Evolutionary conservation across 1,140 invertebrate genomes (phyloP).

Genomic region (Lanistes nyassanus): DNA sequence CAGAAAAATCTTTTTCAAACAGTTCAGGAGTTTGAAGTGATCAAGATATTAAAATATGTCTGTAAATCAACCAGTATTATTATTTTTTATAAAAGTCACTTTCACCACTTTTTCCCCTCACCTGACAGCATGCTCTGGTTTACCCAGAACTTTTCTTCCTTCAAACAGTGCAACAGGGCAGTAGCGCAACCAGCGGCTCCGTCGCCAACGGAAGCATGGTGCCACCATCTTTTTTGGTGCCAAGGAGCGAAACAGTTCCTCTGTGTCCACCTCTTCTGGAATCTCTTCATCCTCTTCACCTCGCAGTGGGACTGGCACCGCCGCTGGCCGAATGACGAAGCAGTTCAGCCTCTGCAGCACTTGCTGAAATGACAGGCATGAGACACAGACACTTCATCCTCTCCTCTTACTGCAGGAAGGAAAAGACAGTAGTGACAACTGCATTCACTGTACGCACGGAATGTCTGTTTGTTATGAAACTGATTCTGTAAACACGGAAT

Average conservation of each 20-base stretch:
- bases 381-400: too few relatives aligned
- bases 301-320: constrained; percentile 57
- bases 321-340: constrained; percentile 62
- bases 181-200: constrained; percentile 59
- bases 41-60: too few relatives aligned
- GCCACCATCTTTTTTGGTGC: constrained; percentile 61
- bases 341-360: constrained; percentile 57
- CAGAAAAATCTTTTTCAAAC: not conserved
- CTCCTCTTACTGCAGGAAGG: too few relatives aligned
- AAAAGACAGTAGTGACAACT: too few relatives aligned
- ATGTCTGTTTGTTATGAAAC: too few relatives aligned
- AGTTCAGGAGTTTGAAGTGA: too few relatives aligned
- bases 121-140: constrained; percentile 65
- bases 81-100: too few relatives aligned
- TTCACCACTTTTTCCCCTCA: constrained; percentile 29
- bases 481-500: too few relatives aligned
- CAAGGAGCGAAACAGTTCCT: constrained; percentile 60
- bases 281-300: constrained; percentile 64
- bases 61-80: too few relatives aligned
- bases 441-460: too few relatives aligned
- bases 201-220: constrained; percentile 63
- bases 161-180: constrained; percentile 66
- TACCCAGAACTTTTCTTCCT: constrained; percentile 62
- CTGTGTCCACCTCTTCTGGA: constrained; percentile 63
- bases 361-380: constrained; percentile 52